Evolutionary conservation across 2,797 vertebrate species (phyloP).

Genomic region (Pseudochromis fuscus): DNA sequence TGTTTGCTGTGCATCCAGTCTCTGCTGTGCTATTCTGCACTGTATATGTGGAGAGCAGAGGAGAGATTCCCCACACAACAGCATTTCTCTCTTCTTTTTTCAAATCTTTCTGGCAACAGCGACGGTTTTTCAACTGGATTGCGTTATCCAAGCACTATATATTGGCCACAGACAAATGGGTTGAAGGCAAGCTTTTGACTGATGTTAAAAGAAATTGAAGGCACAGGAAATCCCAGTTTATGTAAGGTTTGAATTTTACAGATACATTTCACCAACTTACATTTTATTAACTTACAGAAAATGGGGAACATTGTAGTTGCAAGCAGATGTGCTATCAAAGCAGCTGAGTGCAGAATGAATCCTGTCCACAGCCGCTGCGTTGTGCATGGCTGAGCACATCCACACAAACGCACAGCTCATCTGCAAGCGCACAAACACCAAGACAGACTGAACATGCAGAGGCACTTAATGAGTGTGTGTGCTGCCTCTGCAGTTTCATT

Average conservation of each 20-base stretch:
- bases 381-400: slow-evolving; percentile 44
- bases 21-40: slow-evolving; percentile 52
- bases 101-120: slow-evolving; percentile 34
- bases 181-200: background rate
- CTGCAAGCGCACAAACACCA: slow-evolving; percentile 51
- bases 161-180: slow-evolving; percentile 17
- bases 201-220: background rate
- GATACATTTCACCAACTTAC: background rate
- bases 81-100: slow-evolving; percentile 43
- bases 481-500: slow-evolving; percentile 64
- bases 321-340: slow-evolving; percentile 38
- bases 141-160: slow-evolving; percentile 27
- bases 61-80: slow-evolving; percentile 32
- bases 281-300: background rate
- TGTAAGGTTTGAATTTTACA: background rate
- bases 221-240: background rate
- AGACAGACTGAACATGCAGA: slow-evolving; percentile 51
- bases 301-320: slow-evolving; percentile 2
- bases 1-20: slow-evolving; percentile 73
- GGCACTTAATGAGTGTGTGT: slow-evolving; percentile 58
- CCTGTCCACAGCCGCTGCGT: slow-evolving; percentile 16
- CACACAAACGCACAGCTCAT: slow-evolving; percentile 51
- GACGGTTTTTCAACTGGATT: slow-evolving; percentile 38
- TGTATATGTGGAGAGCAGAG: slow-evolving; percentile 35
- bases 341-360: slow-evolving; percentile 25